Conservation (phyloP, 2,797 vertebrate genomes). For the Channallabes apus region DNA sequence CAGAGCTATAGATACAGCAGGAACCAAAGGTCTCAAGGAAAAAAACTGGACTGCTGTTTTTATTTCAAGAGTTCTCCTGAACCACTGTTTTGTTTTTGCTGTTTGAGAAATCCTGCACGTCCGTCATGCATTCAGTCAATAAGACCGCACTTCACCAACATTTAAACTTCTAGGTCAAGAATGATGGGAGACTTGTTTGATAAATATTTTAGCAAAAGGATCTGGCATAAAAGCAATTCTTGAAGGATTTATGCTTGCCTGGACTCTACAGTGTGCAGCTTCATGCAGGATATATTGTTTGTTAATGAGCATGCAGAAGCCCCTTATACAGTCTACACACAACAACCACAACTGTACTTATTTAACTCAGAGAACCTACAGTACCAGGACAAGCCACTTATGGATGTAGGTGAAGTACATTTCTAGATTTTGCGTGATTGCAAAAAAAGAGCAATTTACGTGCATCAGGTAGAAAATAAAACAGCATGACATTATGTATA, state of each 20-base stretch:
- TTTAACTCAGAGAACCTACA: background rate
- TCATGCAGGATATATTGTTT: no score
- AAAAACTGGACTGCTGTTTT: background rate
- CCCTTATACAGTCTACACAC: background rate
- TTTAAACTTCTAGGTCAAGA: constrained; percentile 6
- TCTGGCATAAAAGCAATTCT: background rate
- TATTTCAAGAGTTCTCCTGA: background rate
- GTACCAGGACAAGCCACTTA: background rate
- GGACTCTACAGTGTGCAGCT: background rate
- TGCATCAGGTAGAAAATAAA: background rate
- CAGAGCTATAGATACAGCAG: background rate
- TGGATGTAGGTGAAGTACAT: background rate
- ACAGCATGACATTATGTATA: background rate
- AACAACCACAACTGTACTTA: background rate
- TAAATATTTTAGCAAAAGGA: background rate
- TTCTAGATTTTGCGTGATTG: background rate
- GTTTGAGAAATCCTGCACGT: constrained; percentile 9
- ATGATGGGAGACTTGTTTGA: background rate
- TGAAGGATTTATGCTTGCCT: background rate
- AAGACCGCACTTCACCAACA: background rate
- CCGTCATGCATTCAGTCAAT: background rate
- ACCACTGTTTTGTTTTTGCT: background rate
- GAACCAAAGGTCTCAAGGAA: background rate
- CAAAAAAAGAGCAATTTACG: background rate
- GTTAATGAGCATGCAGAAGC: background rate